These are phyloP conservation scores for Capreolus pygargus DNA, from an alignment of 2,113 vertebrate species.

Conservation along the genomic window DNA sequence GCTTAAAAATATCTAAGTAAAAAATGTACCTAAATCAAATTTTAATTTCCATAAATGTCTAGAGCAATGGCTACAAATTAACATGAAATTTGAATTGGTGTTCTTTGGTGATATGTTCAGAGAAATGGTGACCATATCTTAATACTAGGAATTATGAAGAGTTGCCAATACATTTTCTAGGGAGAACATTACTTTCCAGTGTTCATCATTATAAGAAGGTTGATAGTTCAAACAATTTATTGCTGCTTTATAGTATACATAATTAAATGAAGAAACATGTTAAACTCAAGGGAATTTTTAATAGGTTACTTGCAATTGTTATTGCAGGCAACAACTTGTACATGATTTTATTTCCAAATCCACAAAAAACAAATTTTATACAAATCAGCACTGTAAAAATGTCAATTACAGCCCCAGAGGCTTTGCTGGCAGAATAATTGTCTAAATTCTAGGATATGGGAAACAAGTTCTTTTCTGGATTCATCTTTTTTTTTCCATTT, in stretches of 20 bases:
- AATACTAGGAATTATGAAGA: constrained; percentile 72
- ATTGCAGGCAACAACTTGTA: constrained; percentile 95
- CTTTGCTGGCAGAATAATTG: constrained; percentile 95
- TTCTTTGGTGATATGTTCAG: constrained; percentile 74
- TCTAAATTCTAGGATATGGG: constrained; percentile 94
- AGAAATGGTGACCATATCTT: constrained; percentile 73
- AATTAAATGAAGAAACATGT: constrained; percentile 85
- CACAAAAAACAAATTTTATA: constrained; percentile 96
- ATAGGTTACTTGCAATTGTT: constrained; percentile 97
- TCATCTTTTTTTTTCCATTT: constrained; percentile 69
- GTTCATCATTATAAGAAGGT: constrained; percentile 73
- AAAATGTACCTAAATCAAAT: constrained; percentile 51
- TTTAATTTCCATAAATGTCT: constrained; percentile 65
- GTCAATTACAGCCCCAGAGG: constrained; percentile 96
- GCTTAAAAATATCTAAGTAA: constrained; percentile 58
- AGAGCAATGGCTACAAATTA: constrained; percentile 63
- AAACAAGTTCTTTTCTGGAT: constrained; percentile 77
- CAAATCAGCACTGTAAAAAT: constrained; percentile 99
- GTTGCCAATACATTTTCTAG: constrained; percentile 72
- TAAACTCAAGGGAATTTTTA: constrained; percentile 88
- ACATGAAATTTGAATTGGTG: constrained; percentile 70
- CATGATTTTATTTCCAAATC: constrained; percentile 88
- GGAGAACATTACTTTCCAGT: constrained; percentile 77
- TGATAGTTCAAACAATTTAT: constrained; percentile 80
- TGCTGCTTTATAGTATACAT: constrained; percentile 77